A percentile compares a stretch with the other conserved stretches of the same genome.
Conservation (phyloP, 2,113 vertebrate species). For the human (Homo sapiens) region GRCh38 chr5:50854501-50855000, state of each 20-base stretch:
- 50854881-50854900: not conserved
- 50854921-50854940: not conserved
- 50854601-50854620: not conserved
- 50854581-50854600: not conserved
- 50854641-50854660: not conserved
- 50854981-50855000: not conserved
- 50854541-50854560: not conserved
- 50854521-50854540: not conserved
- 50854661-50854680: not conserved
- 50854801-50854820: not conserved
- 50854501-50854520: not conserved
- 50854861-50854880: too few species aligned
- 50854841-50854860: not conserved
- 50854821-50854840: not conserved
- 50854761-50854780: not conserved
- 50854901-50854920: not conserved
- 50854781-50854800: not conserved
- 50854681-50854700: not conserved
- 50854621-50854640: too few species aligned
- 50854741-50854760: not conserved
- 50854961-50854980: not conserved
- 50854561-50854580: constrained; percentile 8
- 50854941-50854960: not conserved
- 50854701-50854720: not conserved
- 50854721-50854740: not conserved